A percentile compares a stretch with the other conserved stretches of the same genome.
Conservation (phyloP, 1,140 invertebrate genomes). For the Stegodyphus mimosarum region DNA sequence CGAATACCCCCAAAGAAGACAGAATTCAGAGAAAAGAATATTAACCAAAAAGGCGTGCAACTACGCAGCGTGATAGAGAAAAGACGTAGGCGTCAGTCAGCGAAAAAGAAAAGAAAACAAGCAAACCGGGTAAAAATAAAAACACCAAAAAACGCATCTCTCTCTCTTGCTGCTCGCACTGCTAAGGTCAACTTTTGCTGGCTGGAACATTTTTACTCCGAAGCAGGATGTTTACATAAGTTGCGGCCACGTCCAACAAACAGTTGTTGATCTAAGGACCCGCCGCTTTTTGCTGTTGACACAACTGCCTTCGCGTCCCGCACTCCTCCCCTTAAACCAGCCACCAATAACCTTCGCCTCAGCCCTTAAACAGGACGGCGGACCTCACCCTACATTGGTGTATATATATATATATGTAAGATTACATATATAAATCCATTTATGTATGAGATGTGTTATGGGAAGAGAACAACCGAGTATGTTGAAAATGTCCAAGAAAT, state of each 20-base stretch:
- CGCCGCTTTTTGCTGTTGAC: slow-evolving; percentile 50
- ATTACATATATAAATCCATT: slow-evolving; percentile 30
- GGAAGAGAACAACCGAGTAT: too few relatives aligned
- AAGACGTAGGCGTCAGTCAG: slow-evolving; percentile 31
- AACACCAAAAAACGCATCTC: slow-evolving; percentile 18
- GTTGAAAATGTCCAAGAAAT: too few relatives aligned
- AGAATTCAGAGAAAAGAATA: too few relatives aligned
- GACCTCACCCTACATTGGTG: not conserved
- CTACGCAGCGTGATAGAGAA: not conserved
- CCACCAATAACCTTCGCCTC: slow-evolving; percentile 39
- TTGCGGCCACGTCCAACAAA: slow-evolving; percentile 61
- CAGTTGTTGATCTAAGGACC: slow-evolving; percentile 60
- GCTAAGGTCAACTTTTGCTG: slow-evolving; percentile 56
- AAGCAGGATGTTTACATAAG: slow-evolving; percentile 61
- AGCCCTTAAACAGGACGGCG: slow-evolving; percentile 22
- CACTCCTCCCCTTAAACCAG: slow-evolving; percentile 1
- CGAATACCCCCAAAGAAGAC: too few relatives aligned
- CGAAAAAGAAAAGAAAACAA: slow-evolving; percentile 35
- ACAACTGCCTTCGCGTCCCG: slow-evolving; percentile 40
- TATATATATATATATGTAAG: slow-evolving; percentile 20
- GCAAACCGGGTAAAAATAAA: slow-evolving; percentile 15
- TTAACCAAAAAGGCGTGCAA: too few relatives aligned
- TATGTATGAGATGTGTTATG: slow-evolving; percentile 16
- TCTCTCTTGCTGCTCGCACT: not conserved
- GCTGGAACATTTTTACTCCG: slow-evolving; percentile 28